phyloP scores from a whole-genome alignment of 2,113 vertebrate species.

The Microtus montanus region DNA sequence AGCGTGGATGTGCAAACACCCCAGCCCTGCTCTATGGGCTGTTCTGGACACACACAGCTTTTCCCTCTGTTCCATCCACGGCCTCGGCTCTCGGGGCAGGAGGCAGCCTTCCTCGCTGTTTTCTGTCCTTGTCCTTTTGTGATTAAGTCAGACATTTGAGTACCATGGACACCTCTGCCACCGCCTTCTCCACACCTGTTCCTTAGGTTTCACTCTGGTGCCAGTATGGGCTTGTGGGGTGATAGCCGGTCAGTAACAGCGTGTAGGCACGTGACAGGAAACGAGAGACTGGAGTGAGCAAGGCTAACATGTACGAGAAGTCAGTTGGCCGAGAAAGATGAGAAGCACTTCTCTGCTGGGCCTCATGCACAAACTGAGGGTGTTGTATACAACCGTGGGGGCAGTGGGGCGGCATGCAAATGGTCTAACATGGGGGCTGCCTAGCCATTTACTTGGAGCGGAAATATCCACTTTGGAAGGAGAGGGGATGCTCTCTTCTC shows the following conservation, averaged over 20 bases:
- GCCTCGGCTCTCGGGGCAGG: neutral
- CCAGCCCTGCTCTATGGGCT: neutral
- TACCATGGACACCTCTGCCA: neutral
- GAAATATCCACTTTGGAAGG: no score
- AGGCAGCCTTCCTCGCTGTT: neutral
- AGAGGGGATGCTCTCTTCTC: neutral
- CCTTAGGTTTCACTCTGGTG: neutral
- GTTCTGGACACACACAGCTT: neutral
- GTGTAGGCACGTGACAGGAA: neutral
- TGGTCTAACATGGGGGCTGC: neutral
- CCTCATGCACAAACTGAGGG: neutral
- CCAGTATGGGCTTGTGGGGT: neutral
- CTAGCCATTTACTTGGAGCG: neutral
- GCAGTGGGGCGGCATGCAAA: neutral
- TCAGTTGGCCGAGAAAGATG: neutral
- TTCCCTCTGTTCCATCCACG: neutral
- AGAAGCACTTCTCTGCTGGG: neutral
- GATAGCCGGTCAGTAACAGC: neutral
- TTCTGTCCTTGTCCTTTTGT: neutral
- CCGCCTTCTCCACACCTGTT: rapidly evolving
- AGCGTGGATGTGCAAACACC: rapidly evolving
- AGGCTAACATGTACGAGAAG: neutral
- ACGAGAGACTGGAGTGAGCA: neutral
- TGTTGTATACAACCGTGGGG: no score
- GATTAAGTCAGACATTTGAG: neutral